These are phyloP conservation scores for Laothoe populi DNA, from an alignment of 2,888 invertebrate species.

Conservation along the genomic window DNA sequence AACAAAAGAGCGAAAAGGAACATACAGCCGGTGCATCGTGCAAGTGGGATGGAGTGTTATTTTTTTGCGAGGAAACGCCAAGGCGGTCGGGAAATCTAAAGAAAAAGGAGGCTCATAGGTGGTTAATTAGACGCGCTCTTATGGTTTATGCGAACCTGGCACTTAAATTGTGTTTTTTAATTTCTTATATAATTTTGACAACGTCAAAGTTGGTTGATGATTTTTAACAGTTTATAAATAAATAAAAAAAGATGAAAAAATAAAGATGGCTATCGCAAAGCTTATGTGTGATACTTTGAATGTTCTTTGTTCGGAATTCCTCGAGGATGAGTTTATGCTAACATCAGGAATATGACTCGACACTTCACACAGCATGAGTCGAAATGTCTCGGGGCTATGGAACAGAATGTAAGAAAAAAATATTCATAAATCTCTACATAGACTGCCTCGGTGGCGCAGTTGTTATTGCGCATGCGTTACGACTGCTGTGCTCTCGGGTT, in stretches of 20 bases:
- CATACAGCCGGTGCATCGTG: slow-evolving; percentile 77
- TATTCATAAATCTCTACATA: too few species aligned
- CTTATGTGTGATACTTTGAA: slow-evolving; percentile 14
- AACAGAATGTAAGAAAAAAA: too few species aligned
- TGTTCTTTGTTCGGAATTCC: slow-evolving; percentile 19
- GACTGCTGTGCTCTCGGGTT: too few species aligned
- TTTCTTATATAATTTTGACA: background rate
- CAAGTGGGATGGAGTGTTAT: slow-evolving; percentile 65
- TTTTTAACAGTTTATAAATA: background rate
- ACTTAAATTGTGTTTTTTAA: slow-evolving; percentile 13
- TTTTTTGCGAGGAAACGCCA: slow-evolving; percentile 67
- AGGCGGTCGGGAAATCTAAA: slow-evolving; percentile 77
- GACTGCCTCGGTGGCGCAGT: too few species aligned
- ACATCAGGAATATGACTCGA: slow-evolving; percentile 6
- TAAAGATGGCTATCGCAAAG: slow-evolving; percentile 5
- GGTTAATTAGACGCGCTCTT: slow-evolving; percentile 52
- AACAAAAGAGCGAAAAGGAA: slow-evolving; percentile 82
- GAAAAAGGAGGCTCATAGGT: slow-evolving; percentile 63
- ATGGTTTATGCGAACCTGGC: slow-evolving; percentile 52
- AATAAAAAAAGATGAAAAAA: too few species aligned
- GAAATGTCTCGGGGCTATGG: too few species aligned
- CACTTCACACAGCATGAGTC: too few species aligned
- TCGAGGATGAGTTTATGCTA: slow-evolving; percentile 8
- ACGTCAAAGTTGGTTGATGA: background rate
- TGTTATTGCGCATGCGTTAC: too few species aligned